phyloP scores from a whole-genome alignment of 1,140 invertebrate species.

The roundworm (Caenorhabditis elegans) region DNA sequence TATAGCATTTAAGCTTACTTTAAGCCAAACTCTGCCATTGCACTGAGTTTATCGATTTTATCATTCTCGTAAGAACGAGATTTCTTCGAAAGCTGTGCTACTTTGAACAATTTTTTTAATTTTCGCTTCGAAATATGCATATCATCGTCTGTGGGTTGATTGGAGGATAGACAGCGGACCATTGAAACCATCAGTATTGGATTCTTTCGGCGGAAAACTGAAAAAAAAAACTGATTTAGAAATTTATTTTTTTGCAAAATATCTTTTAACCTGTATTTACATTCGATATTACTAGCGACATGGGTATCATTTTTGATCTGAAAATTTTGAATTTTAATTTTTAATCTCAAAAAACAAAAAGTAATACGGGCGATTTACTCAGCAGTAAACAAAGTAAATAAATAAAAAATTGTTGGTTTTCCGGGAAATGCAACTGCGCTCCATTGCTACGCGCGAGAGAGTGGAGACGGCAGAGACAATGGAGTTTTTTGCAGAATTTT shows the following conservation, averaged over 20 bases:
- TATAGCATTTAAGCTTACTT: conserved; percentile 22
- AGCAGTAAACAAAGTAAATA: no score
- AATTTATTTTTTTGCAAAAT: no score
- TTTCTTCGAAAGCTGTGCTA: conserved; percentile 51
- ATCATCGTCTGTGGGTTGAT: background rate
- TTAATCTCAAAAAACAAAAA: no score
- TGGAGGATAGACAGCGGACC: background rate
- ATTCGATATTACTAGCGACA: conserved; percentile 7
- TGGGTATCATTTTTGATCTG: background rate
- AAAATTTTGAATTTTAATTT: no score
- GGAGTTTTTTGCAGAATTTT: background rate
- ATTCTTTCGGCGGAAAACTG: background rate
- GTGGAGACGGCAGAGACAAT: background rate
- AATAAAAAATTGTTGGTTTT: background rate
- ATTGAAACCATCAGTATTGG: background rate
- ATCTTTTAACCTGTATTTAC: background rate
- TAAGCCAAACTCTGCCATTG: conserved; percentile 54
- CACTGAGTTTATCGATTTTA: conserved; percentile 56
- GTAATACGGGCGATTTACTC: no score
- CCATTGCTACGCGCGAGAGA: background rate
- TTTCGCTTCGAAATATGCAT: background rate
- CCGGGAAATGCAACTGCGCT: background rate
- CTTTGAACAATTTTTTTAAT: conserved; percentile 51
- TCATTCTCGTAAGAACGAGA: conserved; percentile 54
- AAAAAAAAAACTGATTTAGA: background rate